Evolutionary conservation across 2,888 invertebrate species (phyloP), one percentile per base, ranked within the genome.

Genomic region (Apotomis turbidana): DNA sequence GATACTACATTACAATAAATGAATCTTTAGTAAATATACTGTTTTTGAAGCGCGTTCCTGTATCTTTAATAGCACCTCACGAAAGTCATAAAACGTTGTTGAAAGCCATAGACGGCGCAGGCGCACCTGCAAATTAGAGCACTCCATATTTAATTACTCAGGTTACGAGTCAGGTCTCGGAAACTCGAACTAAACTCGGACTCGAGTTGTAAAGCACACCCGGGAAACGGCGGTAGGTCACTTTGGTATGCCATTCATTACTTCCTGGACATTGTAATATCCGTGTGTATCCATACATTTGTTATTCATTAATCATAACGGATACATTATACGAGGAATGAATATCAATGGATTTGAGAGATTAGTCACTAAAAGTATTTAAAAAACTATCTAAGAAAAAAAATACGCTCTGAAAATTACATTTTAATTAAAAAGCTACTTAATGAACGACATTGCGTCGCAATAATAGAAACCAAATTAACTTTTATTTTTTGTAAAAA

Each of bases 191-290:
- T 62, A 62, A 66, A 66, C 66, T 38, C 41, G 9, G 54, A 55
- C 61, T 61, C 49, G 57, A 61, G 64, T 38, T 64, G 41, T 41
- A 63, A 13, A 52, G 52, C 54, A 6, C 54, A 57, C 49, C 27
- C 67, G 61, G 55, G 61, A 62, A 58, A 41, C 67, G 67, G 71
- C 71, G 71, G 71, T 68, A 71, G 71, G 71, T 57, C 61, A 64
- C n/a, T 68, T 71, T 71, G 51, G 51, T 68, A 71, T 71, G 68
- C 71, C 61, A 15, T 49, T 52, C 71, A 57, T 55, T 57, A 68
- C 71, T 71, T 71, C 71, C 71, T 67, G 71, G 67, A 68, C 67
- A 71, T 27, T 6, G 36, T 15, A 38, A 60, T 15, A 55, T 55
- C 38, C 66, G 55, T 66, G 36, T 66, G 44, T 54, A 64, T 52